Evolutionary conservation across 2,888 invertebrate species (phyloP), one percentile per base, ranked within the genome.

Genomic region (Protonemura montana): DNA sequence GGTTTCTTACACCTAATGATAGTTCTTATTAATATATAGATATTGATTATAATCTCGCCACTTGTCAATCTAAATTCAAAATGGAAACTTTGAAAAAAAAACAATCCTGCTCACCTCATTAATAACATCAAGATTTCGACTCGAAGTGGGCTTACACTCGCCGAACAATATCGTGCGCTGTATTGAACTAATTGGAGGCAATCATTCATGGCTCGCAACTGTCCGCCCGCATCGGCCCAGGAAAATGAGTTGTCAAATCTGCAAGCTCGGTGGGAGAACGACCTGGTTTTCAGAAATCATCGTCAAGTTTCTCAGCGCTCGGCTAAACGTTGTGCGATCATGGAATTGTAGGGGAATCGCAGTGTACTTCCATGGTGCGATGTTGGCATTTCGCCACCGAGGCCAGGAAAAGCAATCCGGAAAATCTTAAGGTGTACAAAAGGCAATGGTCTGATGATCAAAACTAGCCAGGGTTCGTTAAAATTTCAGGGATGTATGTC

Each of bases 91-190:
- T 59, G 13, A 21, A 59, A 13, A 59, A 59, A 59, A 59, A 59
- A n/a, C n/a, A 59, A 59, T 59, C 59, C 59, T 59, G 59, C 59
- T 59, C 59, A 59, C 59, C 59, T 59, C 59, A 13, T 59, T 59
- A 59, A 59, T 59, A 59, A 59, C 59, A 21, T 10, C 59, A 59
- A 21, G 59, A 59, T 59, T 59, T 59, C 59, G 59, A 13, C 2
- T 59, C 59, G 59, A 59, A 59, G 59, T 59, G 59, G 59, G 13
- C 59, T 59, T 59, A 21, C 59, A 59, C 59, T 59, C 1, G 59
- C n/a, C 10, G 59, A 21, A 59, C 59, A 59, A 59, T 59, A 21
- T 59, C 59, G 59, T 59, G 59, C 7, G 59, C 21, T 59, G 59
- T 59, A 59, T 59, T 21, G 59, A 59, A 59, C 59, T 59, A 59